Evolutionary conservation across 2,888 invertebrate genomes (phyloP).

Genomic region (Drosophila kambysellisi): DNA sequence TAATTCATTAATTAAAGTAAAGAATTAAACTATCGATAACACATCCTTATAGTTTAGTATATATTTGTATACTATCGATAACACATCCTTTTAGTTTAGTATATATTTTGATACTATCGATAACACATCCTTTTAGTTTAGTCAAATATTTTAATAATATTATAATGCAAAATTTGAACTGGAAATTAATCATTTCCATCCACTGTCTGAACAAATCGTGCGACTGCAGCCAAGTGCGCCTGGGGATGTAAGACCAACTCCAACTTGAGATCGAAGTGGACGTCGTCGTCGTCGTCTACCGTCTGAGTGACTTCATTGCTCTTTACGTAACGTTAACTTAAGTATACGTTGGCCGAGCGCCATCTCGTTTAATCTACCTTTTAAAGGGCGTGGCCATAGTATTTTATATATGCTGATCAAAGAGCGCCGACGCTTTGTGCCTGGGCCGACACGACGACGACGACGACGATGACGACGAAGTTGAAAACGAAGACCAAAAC

Average conservation of each 20-base stretch:
- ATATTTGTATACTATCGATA: neutral
- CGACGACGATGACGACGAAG: conserved; percentile 36
- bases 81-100: neutral
- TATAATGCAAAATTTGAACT: neutral
- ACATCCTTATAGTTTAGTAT: neutral
- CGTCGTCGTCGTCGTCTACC: conserved; percentile 40
- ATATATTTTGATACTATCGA: neutral
- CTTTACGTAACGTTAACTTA: conserved; percentile 81
- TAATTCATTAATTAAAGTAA: neutral
- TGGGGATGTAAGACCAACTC: conserved; percentile 59
- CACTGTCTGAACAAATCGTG: conserved; percentile 62
- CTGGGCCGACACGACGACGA: conserved; percentile 69
- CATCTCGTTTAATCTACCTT: conserved; percentile 85
- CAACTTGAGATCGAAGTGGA: conserved; percentile 29
- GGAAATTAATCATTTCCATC: conserved; percentile 23
- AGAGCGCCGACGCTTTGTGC: conserved; percentile 84
- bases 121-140: neutral
- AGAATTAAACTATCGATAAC: neutral
- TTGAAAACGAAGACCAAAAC: conserved; percentile 16
- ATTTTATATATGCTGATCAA: conserved; percentile 85
- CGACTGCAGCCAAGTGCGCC: conserved; percentile 64
- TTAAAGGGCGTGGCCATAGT: conserved; percentile 84
- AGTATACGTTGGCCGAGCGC: conserved; percentile 84
- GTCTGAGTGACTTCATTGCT: conserved; percentile 80
- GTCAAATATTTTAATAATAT: neutral